Base-by-base conservation (phyloP, 1,140 invertebrate species). In the Camponotus floridanus region DNA sequence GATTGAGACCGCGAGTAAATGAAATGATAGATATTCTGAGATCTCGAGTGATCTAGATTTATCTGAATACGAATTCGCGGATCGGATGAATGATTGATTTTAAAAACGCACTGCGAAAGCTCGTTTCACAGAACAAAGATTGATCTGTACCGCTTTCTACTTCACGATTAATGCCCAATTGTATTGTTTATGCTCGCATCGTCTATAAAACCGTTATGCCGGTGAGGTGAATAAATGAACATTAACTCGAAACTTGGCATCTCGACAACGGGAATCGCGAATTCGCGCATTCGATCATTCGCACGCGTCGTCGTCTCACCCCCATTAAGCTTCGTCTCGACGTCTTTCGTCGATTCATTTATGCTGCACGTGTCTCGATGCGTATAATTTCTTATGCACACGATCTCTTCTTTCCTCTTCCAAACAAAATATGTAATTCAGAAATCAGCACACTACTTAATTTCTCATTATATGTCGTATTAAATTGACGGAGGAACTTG, bases 191-290 rank as follows among this genome's bases (percentile, higher is more conserved):
- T 6, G 3, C 64, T 26, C 62, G 48, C 76, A 31, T n/a, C 31
- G 39, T 78, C 62, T 65, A 74, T 36, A 59, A 51, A 55, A 64
- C 0, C 48, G 48, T 79, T 76, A 55, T 45, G n/a, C 21, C 51
- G 13, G 31, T 15, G 74, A 85, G 36, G 26, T 4, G 64, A 13
- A 86, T 5, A 79, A 86, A 79, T 67, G 62, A n/a, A 57, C 51
- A 48, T 55, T 42, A 26, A 55, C 84, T 81, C 57, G 36, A 76
- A 76, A 21, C 64, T 89, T 86, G 85, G 84, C 87, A 89, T 78
- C 33, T 26, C 21, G 8, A 42, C 65, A 55, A 62, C 31, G 33
- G 65, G 2, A 65, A 71, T 62, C 42, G 26, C 48, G 67, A 42
- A 21, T 86, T 74, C 68, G 55, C 78, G 68, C 73, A 15, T 18